Percentiles rank a stretch among this genome's conserved stretches.
phyloP scores from a whole-genome alignment of 2,113 vertebrate species.

The Cryptotis parvus region DNA sequence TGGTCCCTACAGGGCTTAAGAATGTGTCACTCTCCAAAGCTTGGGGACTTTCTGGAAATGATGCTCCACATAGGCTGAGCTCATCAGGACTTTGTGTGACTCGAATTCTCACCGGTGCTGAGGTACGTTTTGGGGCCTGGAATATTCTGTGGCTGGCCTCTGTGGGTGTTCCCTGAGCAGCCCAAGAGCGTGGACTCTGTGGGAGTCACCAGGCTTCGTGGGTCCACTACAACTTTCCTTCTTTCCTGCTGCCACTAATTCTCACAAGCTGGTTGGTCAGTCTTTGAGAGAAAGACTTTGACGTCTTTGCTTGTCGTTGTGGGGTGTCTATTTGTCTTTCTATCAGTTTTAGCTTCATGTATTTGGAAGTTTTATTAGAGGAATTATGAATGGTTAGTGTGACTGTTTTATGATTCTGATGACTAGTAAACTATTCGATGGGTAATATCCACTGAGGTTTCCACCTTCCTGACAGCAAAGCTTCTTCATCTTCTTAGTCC shows the following conservation, averaged over 20 bases:
- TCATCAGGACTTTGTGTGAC: not conserved
- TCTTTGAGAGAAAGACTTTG: not conserved
- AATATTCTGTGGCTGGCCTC: no score
- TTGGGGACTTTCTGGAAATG: not conserved
- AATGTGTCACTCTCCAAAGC: not conserved
- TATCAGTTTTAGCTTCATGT: not conserved
- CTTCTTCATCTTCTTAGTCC: not conserved
- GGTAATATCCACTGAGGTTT: no score
- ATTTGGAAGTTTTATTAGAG: conserved; percentile 10
- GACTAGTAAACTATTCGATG: no score
- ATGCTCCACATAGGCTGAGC: not conserved
- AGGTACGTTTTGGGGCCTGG: conserved; percentile 16
- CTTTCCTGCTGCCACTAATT: no score
- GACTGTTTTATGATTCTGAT: not conserved
- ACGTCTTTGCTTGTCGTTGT: not conserved
- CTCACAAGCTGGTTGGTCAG: not conserved
- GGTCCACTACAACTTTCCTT: no score
- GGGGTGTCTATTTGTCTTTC: not conserved
- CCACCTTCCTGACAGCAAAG: not conserved
- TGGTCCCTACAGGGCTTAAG: no score
- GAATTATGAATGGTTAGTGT: not conserved
- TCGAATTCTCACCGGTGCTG: not conserved
- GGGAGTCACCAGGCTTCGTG: no score
- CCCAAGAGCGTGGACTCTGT: no score
- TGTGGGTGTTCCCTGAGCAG: no score